Conservation (phyloP, 2,888 invertebrate genomes). For the Syrphus vitripennis region DNA sequence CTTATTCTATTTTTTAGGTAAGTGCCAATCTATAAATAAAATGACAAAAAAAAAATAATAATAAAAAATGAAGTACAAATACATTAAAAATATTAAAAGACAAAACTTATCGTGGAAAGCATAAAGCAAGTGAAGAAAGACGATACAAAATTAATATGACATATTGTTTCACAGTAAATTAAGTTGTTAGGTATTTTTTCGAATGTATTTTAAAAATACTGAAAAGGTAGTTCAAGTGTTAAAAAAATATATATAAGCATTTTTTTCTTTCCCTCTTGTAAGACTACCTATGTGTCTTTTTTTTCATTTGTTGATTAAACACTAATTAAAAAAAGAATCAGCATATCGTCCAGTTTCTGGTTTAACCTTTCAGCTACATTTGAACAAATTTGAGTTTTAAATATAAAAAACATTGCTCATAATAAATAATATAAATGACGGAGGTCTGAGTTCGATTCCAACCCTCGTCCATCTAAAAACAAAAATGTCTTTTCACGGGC, state of each 20-base stretch:
- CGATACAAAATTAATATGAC: neutral
- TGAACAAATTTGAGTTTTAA: no score
- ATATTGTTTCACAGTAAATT: neutral
- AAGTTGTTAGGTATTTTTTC: neutral
- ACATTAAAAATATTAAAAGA: constrained; percentile 8
- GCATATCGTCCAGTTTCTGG: no score
- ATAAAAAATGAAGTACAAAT: neutral
- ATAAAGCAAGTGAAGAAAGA: constrained; percentile 6
- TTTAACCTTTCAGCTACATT: no score
- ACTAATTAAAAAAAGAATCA: no score
- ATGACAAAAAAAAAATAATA: neutral
- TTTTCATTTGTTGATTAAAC: no score
- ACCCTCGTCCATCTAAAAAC: no score
- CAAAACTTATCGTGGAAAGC: constrained; percentile 28
- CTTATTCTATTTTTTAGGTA: neutral
- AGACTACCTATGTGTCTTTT: no score
- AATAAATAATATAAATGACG: no score
- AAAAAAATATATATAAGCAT: neutral
- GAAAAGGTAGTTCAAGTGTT: neutral
- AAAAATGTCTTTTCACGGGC: no score
- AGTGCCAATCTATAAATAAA: constrained; percentile 42
- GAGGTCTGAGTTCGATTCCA: no score
- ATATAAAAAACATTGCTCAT: no score
- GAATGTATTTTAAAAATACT: neutral
- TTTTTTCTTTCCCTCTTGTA: no score